These are phyloP conservation scores for Oryzias curvinotus DNA, from an alignment of 2,113 vertebrate genomes.

Conservation along the genomic window DNA sequence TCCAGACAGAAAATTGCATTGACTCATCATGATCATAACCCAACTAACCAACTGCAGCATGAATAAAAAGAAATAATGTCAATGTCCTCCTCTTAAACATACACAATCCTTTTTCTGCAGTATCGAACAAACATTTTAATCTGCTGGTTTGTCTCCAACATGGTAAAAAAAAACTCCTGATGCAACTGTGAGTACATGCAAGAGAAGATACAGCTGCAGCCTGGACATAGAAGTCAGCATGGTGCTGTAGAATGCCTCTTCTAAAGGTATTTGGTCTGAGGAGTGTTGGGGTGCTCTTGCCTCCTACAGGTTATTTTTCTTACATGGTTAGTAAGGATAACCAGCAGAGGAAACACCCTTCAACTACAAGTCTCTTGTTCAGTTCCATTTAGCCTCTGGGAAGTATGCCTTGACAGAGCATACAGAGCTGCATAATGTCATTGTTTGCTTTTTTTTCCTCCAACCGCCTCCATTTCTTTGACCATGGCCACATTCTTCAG, in stretches of 20 bases:
- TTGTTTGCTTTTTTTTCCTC: slow-evolving; percentile 66
- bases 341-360: slow-evolving; percentile 34
- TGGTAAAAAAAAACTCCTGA: no score
- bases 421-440: slow-evolving; percentile 58
- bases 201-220: no score
- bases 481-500: slow-evolving; percentile 74
- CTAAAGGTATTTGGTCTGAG: slow-evolving; percentile 14
- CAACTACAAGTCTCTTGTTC: slow-evolving; percentile 48
- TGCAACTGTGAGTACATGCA: no score
- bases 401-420: slow-evolving; percentile 48
- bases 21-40: no score
- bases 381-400: slow-evolving; percentile 61
- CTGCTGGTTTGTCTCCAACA: no score
- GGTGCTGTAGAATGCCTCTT: slow-evolving; percentile 33
- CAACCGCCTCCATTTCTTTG: slow-evolving; percentile 58
- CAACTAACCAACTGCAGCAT: no score
- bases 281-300: slow-evolving; percentile 25
- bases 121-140: no score
- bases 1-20: no score
- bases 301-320: slow-evolving; percentile 48
- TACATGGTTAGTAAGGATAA: slow-evolving; percentile 35
- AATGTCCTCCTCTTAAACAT: no score
- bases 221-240: background rate
- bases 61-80: no score
- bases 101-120: no score